Base-by-base conservation (phyloP, 2,888 invertebrate species). In the Volucella inanis region DNA sequence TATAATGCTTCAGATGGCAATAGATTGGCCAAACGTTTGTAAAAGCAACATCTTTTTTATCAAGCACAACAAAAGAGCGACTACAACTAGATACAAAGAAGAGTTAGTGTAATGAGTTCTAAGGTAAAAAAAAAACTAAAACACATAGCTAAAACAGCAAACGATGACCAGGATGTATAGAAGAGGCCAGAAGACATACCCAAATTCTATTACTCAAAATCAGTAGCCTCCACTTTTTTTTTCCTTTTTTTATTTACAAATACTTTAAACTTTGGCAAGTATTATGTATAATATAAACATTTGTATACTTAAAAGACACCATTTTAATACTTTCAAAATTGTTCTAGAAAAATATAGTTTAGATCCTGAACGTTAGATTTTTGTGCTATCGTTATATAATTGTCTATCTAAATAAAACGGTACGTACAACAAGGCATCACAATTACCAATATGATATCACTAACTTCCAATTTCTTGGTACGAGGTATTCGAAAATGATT, bases 391-490 rank as follows among this genome's bases (percentile, higher is more conserved):
- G n/a, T n/a, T n/a, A n/a, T 4, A 11, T 45, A 14, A 12, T 65
- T 52, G 47, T 75, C 71, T 45, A 45, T 45, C 45, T 39, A 65
- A 62, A 49, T 70, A 57, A 15, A 70, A 39, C 3, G 8, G 12
- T 12, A 47, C 9, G 31, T 47, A 39, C 47, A 47, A n/a, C 14
- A 45, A 47, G 10, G 18, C 50, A n/a, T 57, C 18, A 38, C 18
- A 52, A 38, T 39, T 55, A 61, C 39, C 38, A 49, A 9, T 67
- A 10, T 31, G 31, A 12, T 1, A 6, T n/a, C n/a, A 59, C 38
- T 79, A 92, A 87, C 90, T 91, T 64, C 90, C 89, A 43, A 91
- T 91, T 31, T 88, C 89, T 72, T 89, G 89, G 80, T 91, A 91
- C 11, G 88, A 87, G 45, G 88, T 76, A 52, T 78, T 88, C 3